Conservation (phyloP, 1,140 invertebrate genomes). For the Procambarus clarkii region DNA sequence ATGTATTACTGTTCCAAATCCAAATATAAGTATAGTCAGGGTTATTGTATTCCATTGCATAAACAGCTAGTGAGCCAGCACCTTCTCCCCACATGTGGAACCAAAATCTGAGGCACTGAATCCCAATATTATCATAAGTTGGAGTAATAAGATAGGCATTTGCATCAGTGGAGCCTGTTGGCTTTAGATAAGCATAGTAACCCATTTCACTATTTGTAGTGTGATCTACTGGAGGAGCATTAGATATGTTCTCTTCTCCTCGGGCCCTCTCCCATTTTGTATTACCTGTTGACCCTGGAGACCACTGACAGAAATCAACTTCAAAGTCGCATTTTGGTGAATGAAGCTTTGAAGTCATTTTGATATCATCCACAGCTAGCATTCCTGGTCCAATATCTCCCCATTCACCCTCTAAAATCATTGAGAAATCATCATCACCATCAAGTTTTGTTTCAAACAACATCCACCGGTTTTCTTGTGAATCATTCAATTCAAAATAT, state of each 20-base stretch:
- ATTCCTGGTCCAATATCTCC: conserved; percentile 37
- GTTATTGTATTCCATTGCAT: neutral
- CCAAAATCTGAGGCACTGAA: conserved; percentile 51
- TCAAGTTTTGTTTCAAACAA: conserved; percentile 20
- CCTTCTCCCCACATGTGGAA: neutral
- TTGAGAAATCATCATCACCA: conserved; percentile 49
- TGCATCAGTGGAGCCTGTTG: neutral
- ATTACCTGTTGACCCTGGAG: neutral
- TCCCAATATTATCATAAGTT: conserved; percentile 34
- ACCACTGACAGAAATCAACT: conserved; percentile 50
- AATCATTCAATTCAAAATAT: conserved; percentile 38
- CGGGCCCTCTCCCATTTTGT: conserved; percentile 30
- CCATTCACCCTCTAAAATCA: conserved; percentile 44
- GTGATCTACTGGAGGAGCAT: conserved; percentile 41
- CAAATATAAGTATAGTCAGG: neutral
- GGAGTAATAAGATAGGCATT: conserved; percentile 28
- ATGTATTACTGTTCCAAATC: conserved; percentile 3
- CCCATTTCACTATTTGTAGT: conserved; percentile 31
- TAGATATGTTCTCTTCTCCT: conserved; percentile 23
- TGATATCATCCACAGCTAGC: conserved; percentile 53
- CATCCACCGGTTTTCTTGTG: conserved; percentile 47
- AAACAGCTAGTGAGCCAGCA: conserved; percentile 7
- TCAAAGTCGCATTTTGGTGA: conserved; percentile 55
- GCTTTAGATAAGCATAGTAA: conserved; percentile 47
- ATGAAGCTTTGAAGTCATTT: conserved; percentile 23